Conservation (phyloP, 2,797 vertebrate genomes). For the Macroramphosus scolopax region DNA sequence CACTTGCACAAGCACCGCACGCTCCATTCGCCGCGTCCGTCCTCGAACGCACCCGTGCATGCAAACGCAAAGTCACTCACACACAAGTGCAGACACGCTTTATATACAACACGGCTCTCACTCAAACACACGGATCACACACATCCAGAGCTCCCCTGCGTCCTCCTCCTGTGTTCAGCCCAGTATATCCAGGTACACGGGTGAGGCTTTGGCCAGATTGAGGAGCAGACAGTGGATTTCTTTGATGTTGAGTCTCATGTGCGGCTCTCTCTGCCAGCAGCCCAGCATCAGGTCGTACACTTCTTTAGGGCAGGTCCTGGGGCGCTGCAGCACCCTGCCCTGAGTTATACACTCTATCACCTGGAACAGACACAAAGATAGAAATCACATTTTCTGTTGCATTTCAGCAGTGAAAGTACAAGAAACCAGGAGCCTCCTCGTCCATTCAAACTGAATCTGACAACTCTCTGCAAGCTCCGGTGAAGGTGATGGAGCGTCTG, state of each 20-base stretch:
- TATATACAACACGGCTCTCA: conserved; percentile 10
- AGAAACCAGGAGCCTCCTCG: not conserved
- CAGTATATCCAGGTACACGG: conserved; percentile 98
- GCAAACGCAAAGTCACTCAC: conserved; percentile 37
- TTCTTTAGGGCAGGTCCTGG: conserved; percentile 94
- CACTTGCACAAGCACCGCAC: too few species aligned
- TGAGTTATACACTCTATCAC: conserved; percentile 99
- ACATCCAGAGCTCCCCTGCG: conserved; percentile 12
- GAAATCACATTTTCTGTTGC: conserved; percentile 2
- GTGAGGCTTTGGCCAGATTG: conserved; percentile 96
- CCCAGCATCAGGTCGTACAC: conserved; percentile 98
- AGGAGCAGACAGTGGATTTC: conserved; percentile 94
- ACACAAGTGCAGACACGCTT: conserved; percentile 26
- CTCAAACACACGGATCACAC: conserved; percentile 24
- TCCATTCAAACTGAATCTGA: conserved; percentile 6
- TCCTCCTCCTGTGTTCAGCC: conserved; percentile 77
- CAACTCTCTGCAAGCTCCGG: conserved; percentile 6
- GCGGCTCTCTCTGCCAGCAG: conserved; percentile 97
- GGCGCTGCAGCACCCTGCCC: conserved; percentile 94
- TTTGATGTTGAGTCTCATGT: conserved; percentile 98
- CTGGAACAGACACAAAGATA: conserved; percentile 62
- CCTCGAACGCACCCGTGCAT: conserved; percentile 25
- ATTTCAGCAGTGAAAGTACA: not conserved
- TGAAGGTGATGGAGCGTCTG: conserved; percentile 27
- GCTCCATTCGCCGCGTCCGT: too few species aligned